Conservation (phyloP, 2,797 vertebrate genomes). For the Adrianichthys oophorus region DNA sequence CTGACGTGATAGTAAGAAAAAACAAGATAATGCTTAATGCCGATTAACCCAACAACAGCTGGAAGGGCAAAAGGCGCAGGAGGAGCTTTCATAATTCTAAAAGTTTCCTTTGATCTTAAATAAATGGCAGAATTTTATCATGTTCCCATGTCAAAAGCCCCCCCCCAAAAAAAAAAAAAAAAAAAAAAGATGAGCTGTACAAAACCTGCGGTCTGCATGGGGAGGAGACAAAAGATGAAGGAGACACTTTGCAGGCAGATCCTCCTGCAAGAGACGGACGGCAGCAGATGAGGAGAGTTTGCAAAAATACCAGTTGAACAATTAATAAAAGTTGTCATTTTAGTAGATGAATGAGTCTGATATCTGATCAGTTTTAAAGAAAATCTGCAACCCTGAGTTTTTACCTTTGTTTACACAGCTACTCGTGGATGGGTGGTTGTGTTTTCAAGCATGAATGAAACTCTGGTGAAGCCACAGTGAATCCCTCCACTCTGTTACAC, state of each 20-base stretch:
- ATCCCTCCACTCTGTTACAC: constrained; percentile 35
- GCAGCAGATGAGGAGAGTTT: neutral
- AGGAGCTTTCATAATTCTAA: neutral
- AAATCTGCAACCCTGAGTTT: too few relatives aligned
- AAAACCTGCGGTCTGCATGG: too few relatives aligned
- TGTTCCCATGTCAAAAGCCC: neutral
- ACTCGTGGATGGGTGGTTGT: constrained; percentile 8
- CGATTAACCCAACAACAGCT: constrained; percentile 1
- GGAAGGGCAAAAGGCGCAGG: neutral
- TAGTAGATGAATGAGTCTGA: too few relatives aligned
- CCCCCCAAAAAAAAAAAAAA: too few relatives aligned
- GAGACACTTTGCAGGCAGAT: too few relatives aligned
- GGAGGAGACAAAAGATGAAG: constrained; percentile 1
- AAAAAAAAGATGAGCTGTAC: too few relatives aligned
- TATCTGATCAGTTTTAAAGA: too few relatives aligned
- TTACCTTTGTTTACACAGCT: constrained; percentile 22
- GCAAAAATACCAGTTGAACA: neutral
- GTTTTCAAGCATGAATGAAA: constrained; percentile 47
- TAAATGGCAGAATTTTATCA: constrained; percentile 7
- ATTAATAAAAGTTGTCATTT: neutral
- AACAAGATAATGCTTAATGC: neutral
- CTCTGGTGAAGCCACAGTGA: constrained; percentile 25
- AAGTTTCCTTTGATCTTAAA: constrained; percentile 12
- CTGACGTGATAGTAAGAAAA: neutral
- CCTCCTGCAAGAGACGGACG: neutral